Base-by-base conservation (phyloP, 2,113 vertebrate species). In the Patagioenas fasciata region DNA sequence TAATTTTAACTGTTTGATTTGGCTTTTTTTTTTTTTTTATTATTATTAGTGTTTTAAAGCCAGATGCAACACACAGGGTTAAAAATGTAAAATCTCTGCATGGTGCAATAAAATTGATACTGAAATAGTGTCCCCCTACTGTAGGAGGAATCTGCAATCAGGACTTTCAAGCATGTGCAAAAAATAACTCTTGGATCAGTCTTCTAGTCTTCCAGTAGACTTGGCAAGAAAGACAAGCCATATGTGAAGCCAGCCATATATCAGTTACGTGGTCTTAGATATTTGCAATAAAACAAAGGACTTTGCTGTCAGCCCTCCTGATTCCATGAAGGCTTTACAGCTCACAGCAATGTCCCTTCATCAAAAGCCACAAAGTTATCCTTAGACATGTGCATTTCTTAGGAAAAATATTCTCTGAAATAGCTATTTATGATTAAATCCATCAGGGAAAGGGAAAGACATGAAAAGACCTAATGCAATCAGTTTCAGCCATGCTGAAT, bases 121-220 rank as follows among this genome's bases (percentile, higher is more conserved):
- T 86, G 92, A 96, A 96, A 97, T 90, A 96, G 75, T 97, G 93
- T 96, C 60, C 80, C 91, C 72, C 81, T 90, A 88, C 85, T 88
- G 93, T 90, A 96, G 90, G 88, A 96, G 93, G 93, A 96, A 94
- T 95, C 85, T 85, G 88, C 85, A 94, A 95, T 90, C 88, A 91
- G 91, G 93, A 95, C 92, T 96, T 96, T 82, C 90, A 97, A 96
- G 91, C 94, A 96, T 82, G 94, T 95, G 92, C 75, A 48, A 92
- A 95, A 97, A 97, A 96, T 97, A 97, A 88, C 93, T 96, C 96
- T 96, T 97, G 96, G 96, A 96, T 91, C 88, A 80, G 69, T 54
- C 88, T 80, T 93, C 89, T 95, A 83, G 92, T 95, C 95, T 97
- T 97, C 95, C 95, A 96, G 92, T 97, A 95, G 93, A 97, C 88